Evolutionary conservation across 2,797 vertebrate genomes (phyloP).

Genomic region (Lindbergichthys nudifrons): DNA sequence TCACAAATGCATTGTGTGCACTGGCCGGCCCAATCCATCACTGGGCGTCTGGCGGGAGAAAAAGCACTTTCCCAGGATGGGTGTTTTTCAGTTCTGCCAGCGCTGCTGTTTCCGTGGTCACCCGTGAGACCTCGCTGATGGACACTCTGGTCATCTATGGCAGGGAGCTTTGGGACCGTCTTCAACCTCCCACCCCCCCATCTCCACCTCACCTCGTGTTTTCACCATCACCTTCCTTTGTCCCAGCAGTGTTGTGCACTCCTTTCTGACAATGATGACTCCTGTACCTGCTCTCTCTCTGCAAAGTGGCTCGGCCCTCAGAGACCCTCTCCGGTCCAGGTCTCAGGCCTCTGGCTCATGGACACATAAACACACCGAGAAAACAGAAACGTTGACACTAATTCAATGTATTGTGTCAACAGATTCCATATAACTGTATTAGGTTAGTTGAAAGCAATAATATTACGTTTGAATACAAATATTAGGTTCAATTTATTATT

Average conservation of each 20-base stretch:
- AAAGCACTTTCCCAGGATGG: constrained; percentile 86
- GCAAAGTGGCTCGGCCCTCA: constrained; percentile 69
- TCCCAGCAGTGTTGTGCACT: constrained; percentile 76
- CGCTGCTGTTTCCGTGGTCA: constrained; percentile 81
- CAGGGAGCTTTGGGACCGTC: constrained; percentile 79
- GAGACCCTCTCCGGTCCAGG: constrained; percentile 56
- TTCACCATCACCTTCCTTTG: constrained; percentile 74
- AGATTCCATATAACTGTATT: no score
- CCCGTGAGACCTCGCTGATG: constrained; percentile 85
- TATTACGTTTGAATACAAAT: no score
- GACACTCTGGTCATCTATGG: constrained; percentile 85
- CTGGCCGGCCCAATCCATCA: constrained; percentile 83
- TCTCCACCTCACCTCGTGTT: constrained; percentile 74
- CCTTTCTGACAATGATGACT: constrained; percentile 78
- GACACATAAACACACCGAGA: neutral
- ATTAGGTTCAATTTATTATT: no score
- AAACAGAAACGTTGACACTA: no score
- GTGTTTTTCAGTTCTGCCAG: constrained; percentile 84
- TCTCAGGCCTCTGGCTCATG: constrained; percentile 21
- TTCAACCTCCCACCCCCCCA: constrained; percentile 42
- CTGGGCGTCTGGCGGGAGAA: constrained; percentile 79
- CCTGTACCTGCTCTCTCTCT: constrained; percentile 61
- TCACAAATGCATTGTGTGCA: constrained; percentile 85
- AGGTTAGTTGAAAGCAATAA: no score
- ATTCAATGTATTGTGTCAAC: no score